Conservation (phyloP, 1,140 invertebrate genomes). For the Eufriesea mexicana region DNA sequence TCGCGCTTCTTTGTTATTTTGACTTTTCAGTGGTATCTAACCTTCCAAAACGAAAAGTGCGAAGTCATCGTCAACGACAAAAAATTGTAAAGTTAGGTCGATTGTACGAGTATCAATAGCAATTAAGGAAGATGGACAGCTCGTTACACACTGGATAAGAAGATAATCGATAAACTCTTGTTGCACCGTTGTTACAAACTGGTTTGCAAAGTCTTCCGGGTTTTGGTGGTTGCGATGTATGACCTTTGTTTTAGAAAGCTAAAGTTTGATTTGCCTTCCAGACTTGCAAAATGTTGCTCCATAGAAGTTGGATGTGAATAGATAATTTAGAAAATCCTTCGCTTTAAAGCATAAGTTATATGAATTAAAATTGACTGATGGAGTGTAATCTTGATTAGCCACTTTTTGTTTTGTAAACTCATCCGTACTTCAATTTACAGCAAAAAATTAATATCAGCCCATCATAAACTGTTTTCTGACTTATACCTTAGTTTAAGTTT, state of each 20-base stretch:
- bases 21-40: neutral
- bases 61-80: neutral
- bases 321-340: neutral
- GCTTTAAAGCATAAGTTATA: neutral
- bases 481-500: too few relatives aligned
- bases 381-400: too few relatives aligned
- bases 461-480: neutral
- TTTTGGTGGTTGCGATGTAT: neutral
- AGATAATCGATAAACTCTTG: conserved; percentile 15
- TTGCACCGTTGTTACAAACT: conserved; percentile 10
- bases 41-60: neutral
- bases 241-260: neutral
- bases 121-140: neutral
- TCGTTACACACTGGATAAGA: neutral
- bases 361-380: neutral
- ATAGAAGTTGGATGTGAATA: neutral
- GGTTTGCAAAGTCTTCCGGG: conserved; percentile 8
- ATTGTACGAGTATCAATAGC: neutral
- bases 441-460: neutral
- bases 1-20: neutral
- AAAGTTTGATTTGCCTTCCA: neutral
- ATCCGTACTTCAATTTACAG: neutral
- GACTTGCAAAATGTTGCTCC: neutral
- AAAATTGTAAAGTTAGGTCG: neutral
- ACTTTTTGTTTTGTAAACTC: too few relatives aligned